phyloP scores from a whole-genome alignment of 2,797 vertebrate genomes.

The Poecilia wingei region DNA sequence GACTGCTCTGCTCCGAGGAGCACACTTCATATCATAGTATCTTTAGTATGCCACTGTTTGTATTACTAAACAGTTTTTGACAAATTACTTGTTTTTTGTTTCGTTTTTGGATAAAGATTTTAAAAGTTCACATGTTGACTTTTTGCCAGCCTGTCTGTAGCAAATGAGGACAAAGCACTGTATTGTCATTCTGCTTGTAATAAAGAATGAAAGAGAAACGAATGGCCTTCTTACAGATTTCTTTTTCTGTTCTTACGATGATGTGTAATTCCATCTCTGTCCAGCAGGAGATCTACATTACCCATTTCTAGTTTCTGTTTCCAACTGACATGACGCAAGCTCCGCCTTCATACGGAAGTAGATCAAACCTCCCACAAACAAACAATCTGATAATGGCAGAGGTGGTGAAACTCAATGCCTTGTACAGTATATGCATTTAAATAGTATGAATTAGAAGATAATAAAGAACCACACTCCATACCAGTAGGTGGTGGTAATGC shows the following conservation, averaged over 20 bases:
- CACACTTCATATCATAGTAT: slow-evolving; percentile 64
- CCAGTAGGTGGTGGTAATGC: no score
- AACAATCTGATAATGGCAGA: no score
- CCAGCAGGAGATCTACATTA: not conserved
- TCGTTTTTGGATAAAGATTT: slow-evolving; percentile 76
- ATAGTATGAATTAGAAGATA: no score
- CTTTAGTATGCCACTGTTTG: slow-evolving; percentile 76
- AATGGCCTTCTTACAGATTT: not conserved
- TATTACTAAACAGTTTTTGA: slow-evolving; percentile 81
- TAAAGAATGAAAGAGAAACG: slow-evolving; percentile 78
- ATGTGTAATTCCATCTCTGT: not conserved
- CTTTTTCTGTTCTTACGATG: not conserved
- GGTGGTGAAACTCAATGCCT: no score
- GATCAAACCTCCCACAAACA: no score
- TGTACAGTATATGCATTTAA: no score
- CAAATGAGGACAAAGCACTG: slow-evolving; percentile 83
- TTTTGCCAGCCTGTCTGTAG: slow-evolving; percentile 86
- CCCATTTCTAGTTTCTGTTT: not conserved
- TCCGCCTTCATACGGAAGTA: no score
- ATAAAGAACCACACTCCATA: no score
- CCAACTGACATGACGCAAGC: not conserved
- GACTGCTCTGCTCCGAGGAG: slow-evolving; percentile 63
- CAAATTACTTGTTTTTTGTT: slow-evolving; percentile 40
- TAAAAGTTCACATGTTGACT: slow-evolving; percentile 78
- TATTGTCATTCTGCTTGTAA: slow-evolving; percentile 88